Base-by-base conservation (phyloP, 2,113 vertebrate genomes). In the Alectura lathami region DNA sequence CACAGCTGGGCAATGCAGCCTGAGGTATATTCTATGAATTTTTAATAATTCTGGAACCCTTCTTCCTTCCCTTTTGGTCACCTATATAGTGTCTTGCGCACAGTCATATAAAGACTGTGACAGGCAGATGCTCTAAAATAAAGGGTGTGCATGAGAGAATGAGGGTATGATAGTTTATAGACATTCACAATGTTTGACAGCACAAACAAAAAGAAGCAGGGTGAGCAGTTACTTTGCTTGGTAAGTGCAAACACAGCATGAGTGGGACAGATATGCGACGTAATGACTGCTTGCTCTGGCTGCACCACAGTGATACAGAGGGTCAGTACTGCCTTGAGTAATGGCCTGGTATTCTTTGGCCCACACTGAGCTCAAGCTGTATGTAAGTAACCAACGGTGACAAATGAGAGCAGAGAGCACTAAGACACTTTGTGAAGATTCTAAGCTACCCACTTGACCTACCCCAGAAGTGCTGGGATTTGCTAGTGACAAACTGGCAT, bases 221-320 rank as follows among this genome's bases (percentile, higher is more conserved):
- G 24, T 8, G 14, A 63, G 73, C 47, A 48, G n/a, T 11, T 36
- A 11, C 8, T 17, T 40, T 42, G n/a, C 17, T 36, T 20, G 17
- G 6, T 29, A 9, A 0, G 1, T 5, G 13, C 26, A 16, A 89
- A 60, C 48, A 48, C 18, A 72, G 47, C 38, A 1, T 17, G 9
- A 72, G 6, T 3, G 1, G 6, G 34, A 66, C 20, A 54, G 32
- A 38, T 6, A 6, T 4, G 8, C 5, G 43, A 4, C 38, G 34
- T 11, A 9, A 11, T 0, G 2, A 47, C 18, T 0, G 0, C 27
- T 53, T 63, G 3, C 32, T 45, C 38, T 67, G 67, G 11, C 20
- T 17, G 14, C n/a, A 17, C 9, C 17, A 24, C 11, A 22, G 56
- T 4, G 2, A 10, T 16, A 11, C 0, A 5, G 45, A 45, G 20